These are phyloP conservation scores for Phocides pigmalion DNA, from an alignment of 1,140 invertebrate species.

Conservation along the genomic window DNA sequence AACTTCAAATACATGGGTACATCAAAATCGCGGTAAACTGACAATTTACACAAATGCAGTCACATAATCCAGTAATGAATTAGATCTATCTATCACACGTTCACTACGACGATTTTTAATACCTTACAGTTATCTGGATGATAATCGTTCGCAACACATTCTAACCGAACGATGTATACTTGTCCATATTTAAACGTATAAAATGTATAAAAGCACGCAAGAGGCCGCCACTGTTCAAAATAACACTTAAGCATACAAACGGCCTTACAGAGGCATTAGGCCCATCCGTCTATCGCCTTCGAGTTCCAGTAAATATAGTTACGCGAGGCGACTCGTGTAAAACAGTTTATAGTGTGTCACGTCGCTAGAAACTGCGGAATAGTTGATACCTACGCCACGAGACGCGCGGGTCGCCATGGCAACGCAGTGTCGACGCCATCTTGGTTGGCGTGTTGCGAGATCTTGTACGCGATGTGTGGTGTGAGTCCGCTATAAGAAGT, in stretches of 20 bases:
- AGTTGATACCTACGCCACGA: no score
- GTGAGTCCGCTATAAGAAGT: not conserved
- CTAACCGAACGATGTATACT: not conserved
- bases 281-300: not conserved
- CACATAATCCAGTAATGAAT: not conserved
- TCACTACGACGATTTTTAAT: not conserved
- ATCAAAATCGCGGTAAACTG: not conserved
- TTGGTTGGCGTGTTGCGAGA: no score
- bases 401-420: no score
- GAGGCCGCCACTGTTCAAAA: not conserved
- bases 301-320: no score
- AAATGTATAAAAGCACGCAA: conserved; percentile 15
- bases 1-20: not conserved
- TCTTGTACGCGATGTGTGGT: not conserved
- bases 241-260: conserved; percentile 10
- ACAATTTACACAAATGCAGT: conserved; percentile 5
- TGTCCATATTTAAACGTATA: conserved; percentile 1
- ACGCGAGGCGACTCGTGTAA: no score
- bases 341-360: no score
- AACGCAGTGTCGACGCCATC: no score
- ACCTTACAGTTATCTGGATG: not conserved
- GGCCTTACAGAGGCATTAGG: not conserved
- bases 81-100: conserved; percentile 14
- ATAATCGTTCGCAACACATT: not conserved
- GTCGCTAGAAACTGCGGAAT: no score